Evolutionary conservation across 2,888 invertebrate genomes (phyloP), one percentile per base, ranked within the genome.

Genomic region (Drosophila nr. fundita): DNA sequence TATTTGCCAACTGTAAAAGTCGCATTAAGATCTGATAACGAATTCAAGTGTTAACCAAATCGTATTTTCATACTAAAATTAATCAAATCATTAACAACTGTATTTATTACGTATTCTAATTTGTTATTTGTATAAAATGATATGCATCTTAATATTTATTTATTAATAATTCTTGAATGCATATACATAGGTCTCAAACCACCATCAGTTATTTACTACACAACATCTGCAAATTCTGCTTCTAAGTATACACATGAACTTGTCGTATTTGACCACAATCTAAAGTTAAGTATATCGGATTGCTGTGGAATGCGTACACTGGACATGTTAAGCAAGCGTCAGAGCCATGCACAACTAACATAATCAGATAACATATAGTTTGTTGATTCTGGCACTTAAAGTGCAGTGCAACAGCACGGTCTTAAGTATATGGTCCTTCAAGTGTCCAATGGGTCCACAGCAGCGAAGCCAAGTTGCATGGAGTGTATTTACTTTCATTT

Each of bases 381-480:
- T 90, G 90, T 91, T 91, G 90, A 80, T 84, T 89, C 83, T 90
- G 81, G 57, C 90, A 89, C 87, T 91, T 90, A 86, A 89, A 90
- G 84, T 82, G 49, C n/a, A 52, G 11, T n/a, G 45, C 48, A 36
- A 27, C n/a, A 48, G 36, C 18, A 38, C 15, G 15, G 1, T 24
- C 18, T 50, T 48, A 18, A 38, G 29, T 42, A 32, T 49, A 48
- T 66, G 63, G 27, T 66, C 59, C 60, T 78, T 75, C 49, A 59
- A 68, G 69, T 59, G 45, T 34, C 11, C 27, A 60, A 21, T 32
- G 27, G 24, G 21, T 15, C 32, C 29, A 49, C n/a, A 38, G n/a
- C 24, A 30, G 15, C 1, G 24, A 15, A 40, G 15, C 21, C 27
- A 27, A 30, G 38, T 6, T 38, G 48, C 55, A 29, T 40, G 38